phyloP scores from a whole-genome alignment of 2,888 invertebrate genomes.

The Amphiduros pacificus region DNA sequence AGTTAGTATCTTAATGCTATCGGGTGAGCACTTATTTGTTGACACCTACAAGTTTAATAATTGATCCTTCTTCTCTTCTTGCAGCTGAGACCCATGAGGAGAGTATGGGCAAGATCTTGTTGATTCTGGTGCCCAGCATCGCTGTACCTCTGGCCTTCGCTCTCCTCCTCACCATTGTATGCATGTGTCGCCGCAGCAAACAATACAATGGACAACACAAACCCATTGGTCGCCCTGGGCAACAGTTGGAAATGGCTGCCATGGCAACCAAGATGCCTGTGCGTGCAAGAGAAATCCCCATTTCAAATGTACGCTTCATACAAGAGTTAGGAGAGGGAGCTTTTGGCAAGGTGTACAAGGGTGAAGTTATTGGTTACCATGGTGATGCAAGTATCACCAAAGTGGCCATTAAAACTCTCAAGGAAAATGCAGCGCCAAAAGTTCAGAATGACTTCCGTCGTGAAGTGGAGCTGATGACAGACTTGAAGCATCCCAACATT shows the following conservation, averaged over 20 bases:
- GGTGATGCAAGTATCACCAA: slow-evolving; percentile 79
- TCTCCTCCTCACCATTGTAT: slow-evolving; percentile 50
- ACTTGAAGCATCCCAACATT: slow-evolving; percentile 92
- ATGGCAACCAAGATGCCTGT: slow-evolving; percentile 62
- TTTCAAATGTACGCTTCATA: slow-evolving; percentile 69
- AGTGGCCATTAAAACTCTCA: slow-evolving; percentile 91
- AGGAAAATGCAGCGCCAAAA: slow-evolving; percentile 89
- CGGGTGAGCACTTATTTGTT: no score
- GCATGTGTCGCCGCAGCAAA: slow-evolving; percentile 46
- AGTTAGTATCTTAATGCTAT: no score
- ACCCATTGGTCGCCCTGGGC: slow-evolving; percentile 27
- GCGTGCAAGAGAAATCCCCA: slow-evolving; percentile 78
- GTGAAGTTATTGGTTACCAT: slow-evolving; percentile 70
- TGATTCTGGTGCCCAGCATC: slow-evolving; percentile 67
- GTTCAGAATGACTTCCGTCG: slow-evolving; percentile 89
- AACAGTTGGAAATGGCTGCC: slow-evolving; percentile 80
- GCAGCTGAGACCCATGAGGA: slow-evolving; percentile 1
- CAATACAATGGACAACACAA: slow-evolving; percentile 20
- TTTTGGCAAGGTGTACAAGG: slow-evolving; percentile 96
- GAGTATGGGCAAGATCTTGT: slow-evolving; percentile 28
- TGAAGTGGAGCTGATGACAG: slow-evolving; percentile 92
- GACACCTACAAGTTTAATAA: no score
- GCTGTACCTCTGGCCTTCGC: slow-evolving; percentile 53
- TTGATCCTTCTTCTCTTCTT: no score
- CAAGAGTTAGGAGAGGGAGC: slow-evolving; percentile 67